phyloP scores from a whole-genome alignment of 2,888 invertebrate species.

The Pristionchus entomophagus region DNA sequence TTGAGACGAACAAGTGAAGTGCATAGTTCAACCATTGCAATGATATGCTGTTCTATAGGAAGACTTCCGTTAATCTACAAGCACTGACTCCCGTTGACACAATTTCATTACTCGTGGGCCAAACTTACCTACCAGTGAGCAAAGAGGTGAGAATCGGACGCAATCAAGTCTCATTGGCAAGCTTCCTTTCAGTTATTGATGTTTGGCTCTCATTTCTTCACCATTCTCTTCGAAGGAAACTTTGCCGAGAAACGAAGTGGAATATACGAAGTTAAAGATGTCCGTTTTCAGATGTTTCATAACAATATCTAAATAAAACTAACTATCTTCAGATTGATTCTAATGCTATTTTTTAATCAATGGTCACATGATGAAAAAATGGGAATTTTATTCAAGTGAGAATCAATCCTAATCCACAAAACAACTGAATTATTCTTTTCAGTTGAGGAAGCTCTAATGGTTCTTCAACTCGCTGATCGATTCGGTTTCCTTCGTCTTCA shows the following conservation, averaged over 20 bases:
- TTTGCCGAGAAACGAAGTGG: not conserved
- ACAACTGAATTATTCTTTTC: too few species aligned
- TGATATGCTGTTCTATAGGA: not conserved
- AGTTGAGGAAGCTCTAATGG: not conserved
- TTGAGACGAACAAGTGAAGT: not conserved
- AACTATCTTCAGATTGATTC: not conserved
- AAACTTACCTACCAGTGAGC: not conserved
- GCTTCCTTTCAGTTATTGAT: not conserved
- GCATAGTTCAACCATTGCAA: too few species aligned
- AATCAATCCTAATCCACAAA: too few species aligned
- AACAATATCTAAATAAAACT: not conserved
- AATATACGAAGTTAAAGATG: not conserved
- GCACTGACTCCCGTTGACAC: not conserved
- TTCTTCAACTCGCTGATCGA: too few species aligned
- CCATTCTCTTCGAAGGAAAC: not conserved
- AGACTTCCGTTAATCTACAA: not conserved
- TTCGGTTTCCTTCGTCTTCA: too few species aligned
- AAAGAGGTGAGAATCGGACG: not conserved
- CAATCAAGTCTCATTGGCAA: too few species aligned
- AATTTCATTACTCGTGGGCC: not conserved
- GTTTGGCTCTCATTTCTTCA: not conserved
- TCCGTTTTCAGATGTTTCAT: not conserved
- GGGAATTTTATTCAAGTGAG: not conserved
- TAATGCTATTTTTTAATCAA: not conserved
- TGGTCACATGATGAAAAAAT: not conserved